Percentiles rank a stretch among this genome's conserved stretches.
Evolutionary conservation across 2,797 vertebrate species (phyloP).

Genomic region (Thamnophis elegans): DNA sequence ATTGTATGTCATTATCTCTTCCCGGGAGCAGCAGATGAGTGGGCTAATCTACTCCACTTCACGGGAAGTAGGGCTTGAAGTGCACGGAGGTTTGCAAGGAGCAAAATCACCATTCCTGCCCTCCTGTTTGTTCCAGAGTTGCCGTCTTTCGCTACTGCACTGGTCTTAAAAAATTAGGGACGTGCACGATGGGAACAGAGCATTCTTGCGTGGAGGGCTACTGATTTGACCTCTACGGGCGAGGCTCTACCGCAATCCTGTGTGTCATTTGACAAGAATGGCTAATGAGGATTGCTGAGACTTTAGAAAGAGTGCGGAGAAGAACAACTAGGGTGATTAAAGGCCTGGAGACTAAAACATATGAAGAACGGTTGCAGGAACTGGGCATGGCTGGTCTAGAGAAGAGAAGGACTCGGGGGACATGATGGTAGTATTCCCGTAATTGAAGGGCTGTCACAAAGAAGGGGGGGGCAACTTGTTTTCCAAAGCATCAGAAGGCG

Average conservation of each 20-base stretch:
- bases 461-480: too few relatives aligned
- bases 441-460: too few relatives aligned
- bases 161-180: not conserved
- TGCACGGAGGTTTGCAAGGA: not conserved
- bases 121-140: not conserved
- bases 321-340: not conserved
- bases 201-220: not conserved
- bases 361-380: too few relatives aligned
- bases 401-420: too few relatives aligned
- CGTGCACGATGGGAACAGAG: not conserved
- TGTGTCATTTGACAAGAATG: not conserved
- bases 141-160: not conserved
- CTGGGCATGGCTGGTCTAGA: too few relatives aligned
- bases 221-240: not conserved
- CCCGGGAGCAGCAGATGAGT: conserved; percentile 7
- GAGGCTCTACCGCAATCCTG: not conserved
- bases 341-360: too few relatives aligned
- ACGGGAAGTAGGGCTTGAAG: not conserved
- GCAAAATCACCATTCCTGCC: not conserved
- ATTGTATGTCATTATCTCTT: conserved; percentile 16
- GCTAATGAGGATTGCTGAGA: not conserved
- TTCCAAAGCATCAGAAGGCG: too few relatives aligned
- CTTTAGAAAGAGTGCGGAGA: too few relatives aligned
- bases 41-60: not conserved
- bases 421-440: too few relatives aligned